Evolutionary conservation across 1,140 invertebrate genomes (phyloP), one percentile per base, ranked within the genome.

Genomic region (Chelonus insularis): DNA sequence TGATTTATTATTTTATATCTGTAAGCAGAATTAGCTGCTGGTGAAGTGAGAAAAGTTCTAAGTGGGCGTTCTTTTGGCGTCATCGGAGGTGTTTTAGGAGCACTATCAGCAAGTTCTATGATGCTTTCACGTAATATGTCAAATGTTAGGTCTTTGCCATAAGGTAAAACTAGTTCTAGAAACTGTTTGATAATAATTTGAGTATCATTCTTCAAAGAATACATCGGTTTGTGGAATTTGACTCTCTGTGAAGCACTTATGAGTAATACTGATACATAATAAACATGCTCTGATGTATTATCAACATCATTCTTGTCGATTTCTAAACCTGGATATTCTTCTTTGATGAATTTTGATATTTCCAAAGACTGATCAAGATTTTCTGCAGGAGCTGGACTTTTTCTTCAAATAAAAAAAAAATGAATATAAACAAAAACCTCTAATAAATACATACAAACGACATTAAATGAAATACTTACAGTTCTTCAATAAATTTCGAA

Each of bases 111-210:
- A 2, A 68, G 20, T 50, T 73, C 66, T 14, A 37, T 2, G 9
- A 74, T 77, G 25, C 65, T 70, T 56, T 65, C 60, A 11, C 20
- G 64, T 3, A 81, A 47, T 18, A 68, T 65, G 7, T 80, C 72
- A 4, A 12, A 60, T 0, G 75, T 78, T n/a, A 82, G 51, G 11
- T 69, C 60, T 45, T 70, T 72, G n/a, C 73, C 74, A 45, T 72
- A 66, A 1, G 74, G 71, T 8, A 81, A 67, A 4, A 75, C 21
- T 1, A 63, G 65, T 64, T 81, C 79, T 1, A 81, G 63, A 57
- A 81, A 79, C n/a, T 67, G 50, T 72, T 81, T 82, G 51, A 82
- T 75, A 57, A 72, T 72, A 5, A 79, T 47, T 65, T 82, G 79
- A 0, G 70, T 73, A 29, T 80, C 75, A 14, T 74, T 63, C 4